Percentiles rank a stretch among this genome's conserved stretches.
These are phyloP conservation scores for Polydrusus pterygomalis DNA, from an alignment of 2,888 invertebrate species.

Conservation along the genomic window DNA sequence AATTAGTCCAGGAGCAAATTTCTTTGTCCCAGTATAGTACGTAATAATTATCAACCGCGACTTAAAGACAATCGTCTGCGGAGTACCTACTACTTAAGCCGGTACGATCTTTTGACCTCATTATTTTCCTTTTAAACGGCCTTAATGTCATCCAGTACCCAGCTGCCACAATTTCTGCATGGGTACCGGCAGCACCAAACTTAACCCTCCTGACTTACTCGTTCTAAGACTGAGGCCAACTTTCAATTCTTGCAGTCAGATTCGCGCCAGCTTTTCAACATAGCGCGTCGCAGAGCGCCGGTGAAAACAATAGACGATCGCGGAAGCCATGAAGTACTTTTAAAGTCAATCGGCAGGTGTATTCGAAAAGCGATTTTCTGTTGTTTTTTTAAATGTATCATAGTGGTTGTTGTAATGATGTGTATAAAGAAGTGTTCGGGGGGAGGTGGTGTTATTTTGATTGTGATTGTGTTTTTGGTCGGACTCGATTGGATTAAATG, in stretches of 20 bases:
- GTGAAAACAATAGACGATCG: slow-evolving; percentile 13
- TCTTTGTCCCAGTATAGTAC: too few relatives aligned
- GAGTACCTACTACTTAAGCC: too few relatives aligned
- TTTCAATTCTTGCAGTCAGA: slow-evolving; percentile 42
- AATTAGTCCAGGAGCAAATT: too few relatives aligned
- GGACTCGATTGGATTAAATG: slow-evolving; percentile 28
- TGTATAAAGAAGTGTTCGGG: slow-evolving; percentile 27
- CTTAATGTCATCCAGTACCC: not conserved
- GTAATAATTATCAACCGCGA: too few relatives aligned
- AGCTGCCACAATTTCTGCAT: slow-evolving; percentile 4
- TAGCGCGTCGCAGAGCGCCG: slow-evolving; percentile 24
- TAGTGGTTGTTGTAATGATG: slow-evolving; percentile 26
- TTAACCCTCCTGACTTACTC: slow-evolving; percentile 25
- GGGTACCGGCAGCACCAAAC: not conserved
- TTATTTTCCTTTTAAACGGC: slow-evolving; percentile 1
- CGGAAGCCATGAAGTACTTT: slow-evolving; percentile 23
- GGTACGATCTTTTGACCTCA: not conserved
- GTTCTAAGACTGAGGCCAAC: slow-evolving; percentile 23
- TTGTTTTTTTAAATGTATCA: slow-evolving; percentile 22
- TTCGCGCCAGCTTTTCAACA: slow-evolving; percentile 17
- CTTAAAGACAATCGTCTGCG: too few relatives aligned
- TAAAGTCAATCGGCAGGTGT: slow-evolving; percentile 25
- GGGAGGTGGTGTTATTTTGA: slow-evolving; percentile 21
- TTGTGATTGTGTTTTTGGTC: slow-evolving; percentile 28
- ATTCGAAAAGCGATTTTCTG: slow-evolving; percentile 23